phyloP scores from a whole-genome alignment of 2,113 vertebrate species.

The Panthera leo region DNA sequence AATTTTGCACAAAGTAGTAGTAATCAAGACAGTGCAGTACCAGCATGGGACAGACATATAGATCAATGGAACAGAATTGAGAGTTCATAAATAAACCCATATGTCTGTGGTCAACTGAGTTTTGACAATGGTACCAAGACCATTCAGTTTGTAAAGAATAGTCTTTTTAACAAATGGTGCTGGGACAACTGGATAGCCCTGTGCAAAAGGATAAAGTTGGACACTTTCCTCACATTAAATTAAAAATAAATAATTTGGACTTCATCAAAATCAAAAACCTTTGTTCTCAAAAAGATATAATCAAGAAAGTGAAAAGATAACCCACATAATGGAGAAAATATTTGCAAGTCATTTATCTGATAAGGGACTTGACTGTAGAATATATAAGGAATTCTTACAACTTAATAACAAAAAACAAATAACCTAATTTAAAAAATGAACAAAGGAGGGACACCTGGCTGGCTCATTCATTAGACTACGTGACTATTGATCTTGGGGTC shows the following conservation, averaged over 20 bases:
- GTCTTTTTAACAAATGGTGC: not conserved
- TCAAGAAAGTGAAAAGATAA: not conserved
- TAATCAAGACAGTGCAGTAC: constrained; percentile 8
- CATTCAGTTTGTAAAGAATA: not conserved
- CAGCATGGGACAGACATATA: not conserved
- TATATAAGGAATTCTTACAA: not conserved
- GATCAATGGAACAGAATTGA: not conserved
- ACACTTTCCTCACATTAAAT: not conserved
- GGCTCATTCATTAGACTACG: not conserved
- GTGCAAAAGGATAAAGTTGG: not conserved
- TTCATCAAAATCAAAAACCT: not conserved
- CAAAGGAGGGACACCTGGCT: not conserved
- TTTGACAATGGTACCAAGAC: not conserved
- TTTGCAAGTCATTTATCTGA: not conserved
- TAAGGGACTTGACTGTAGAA: not conserved
- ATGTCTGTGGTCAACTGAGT: not conserved
- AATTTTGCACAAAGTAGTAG: not conserved
- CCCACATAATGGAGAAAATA: not conserved
- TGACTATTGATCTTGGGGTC: not conserved
- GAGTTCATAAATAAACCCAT: not conserved
- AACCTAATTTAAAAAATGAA: not conserved
- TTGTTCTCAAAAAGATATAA: not conserved
- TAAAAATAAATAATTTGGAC: not conserved
- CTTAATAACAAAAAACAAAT: not conserved
- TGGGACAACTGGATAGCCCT: not conserved